Evolutionary conservation across 2,113 vertebrate genomes (phyloP).

Genomic region (Vidua macroura): DNA sequence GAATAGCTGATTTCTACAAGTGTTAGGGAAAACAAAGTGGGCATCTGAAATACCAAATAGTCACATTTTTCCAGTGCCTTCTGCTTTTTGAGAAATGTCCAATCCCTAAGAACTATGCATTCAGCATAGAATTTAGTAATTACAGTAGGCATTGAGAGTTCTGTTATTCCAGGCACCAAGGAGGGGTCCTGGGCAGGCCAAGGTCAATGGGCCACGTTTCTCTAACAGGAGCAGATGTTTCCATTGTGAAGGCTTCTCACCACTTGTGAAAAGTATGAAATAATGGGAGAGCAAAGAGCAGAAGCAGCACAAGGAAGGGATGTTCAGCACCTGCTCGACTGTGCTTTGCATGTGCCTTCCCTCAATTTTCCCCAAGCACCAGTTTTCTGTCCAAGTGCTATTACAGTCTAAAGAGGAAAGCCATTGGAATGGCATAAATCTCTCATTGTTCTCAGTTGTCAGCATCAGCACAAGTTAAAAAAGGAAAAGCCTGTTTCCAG

Average conservation of each 20-base stretch:
- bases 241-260: background rate
- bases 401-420: conserved; percentile 17
- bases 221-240: background rate
- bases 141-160: background rate
- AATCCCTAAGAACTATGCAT: background rate
- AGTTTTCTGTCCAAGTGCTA: conserved; percentile 1
- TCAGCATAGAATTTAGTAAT: background rate
- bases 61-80: background rate
- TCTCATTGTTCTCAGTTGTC: conserved; percentile 32
- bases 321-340: background rate
- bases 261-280: background rate
- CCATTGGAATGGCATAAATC: background rate
- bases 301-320: background rate
- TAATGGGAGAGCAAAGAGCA: background rate
- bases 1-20: background rate
- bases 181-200: background rate
- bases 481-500: conserved; percentile 5
- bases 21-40: background rate
- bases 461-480: background rate
- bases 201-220: background rate
- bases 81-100: background rate
- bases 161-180: background rate
- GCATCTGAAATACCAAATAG: background rate
- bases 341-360: background rate
- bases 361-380: background rate